Evolutionary conservation across 2,888 invertebrate species (phyloP), one percentile per base, ranked within the genome.

Genomic region (Caenorhabditis japonica): DNA sequence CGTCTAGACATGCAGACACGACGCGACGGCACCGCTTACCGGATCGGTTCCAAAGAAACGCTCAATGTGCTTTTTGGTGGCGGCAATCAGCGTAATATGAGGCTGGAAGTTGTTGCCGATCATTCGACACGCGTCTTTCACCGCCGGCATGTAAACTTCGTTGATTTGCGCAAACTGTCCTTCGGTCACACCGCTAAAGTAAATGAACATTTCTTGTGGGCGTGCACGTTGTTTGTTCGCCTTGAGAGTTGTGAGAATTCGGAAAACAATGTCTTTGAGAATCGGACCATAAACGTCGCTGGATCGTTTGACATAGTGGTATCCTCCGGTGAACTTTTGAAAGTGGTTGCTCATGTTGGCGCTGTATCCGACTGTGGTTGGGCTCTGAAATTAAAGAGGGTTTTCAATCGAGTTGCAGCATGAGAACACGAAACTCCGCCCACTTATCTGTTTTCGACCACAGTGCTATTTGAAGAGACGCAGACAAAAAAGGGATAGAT

Each of bases 141-240:
- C 27, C 3, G 19, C 1, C 5, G 19, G 13, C 25, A 17, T 10
- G 27, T 69, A 69, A 0, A 12, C 12, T n/a, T 60, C 55, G 13
- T 69, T 69, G n/a, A 60, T 36, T 0, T 55, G 8, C 0, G 25
- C 25, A n/a, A 43, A 49, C 19, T 60, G 55, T 0, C 75, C 78
- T 21, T 78, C 75, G 1, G 60, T 41, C 15, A 70, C 34, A 8
- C 78, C 78, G 27, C 58, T 74, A 39, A 76, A 51, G 55, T 60
- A 76, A 21, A 76, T 7, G 15, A 73, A 10, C 1, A 77, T n/a
- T 4, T 49, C 44, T 34, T 10, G 3, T 7, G 5, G 46, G 13
- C 3, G 4, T 21, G 27, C 25, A 23, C n/a, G 41, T 13, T 49
- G 27, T 4, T 12, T 13, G 27, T 46, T 21, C 44, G 19, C 21